phyloP scores from a whole-genome alignment of 2,113 vertebrate species.

The Rattus rattus region DNA sequence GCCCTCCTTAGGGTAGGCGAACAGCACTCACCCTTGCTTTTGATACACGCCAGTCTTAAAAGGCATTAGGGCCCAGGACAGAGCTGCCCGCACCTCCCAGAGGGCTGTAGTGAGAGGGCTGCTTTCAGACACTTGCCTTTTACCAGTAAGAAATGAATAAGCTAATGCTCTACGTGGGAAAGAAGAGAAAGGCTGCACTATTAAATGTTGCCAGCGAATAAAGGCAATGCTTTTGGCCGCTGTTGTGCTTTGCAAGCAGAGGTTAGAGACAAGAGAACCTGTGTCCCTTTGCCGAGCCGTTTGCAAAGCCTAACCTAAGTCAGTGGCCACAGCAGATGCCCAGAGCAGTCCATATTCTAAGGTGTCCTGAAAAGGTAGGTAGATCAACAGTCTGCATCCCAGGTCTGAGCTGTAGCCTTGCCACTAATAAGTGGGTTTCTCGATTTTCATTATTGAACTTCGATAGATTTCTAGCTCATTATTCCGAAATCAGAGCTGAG shows the following conservation, averaged over 20 bases:
- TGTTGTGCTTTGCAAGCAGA: too few species aligned
- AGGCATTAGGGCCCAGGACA: too few species aligned
- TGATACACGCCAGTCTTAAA: not conserved
- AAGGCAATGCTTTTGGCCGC: not conserved
- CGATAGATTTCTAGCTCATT: not conserved
- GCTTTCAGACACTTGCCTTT: not conserved
- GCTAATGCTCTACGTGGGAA: not conserved
- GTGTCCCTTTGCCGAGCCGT: too few species aligned
- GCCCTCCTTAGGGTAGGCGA: not conserved
- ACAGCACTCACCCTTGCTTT: not conserved
- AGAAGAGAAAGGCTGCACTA: not conserved
- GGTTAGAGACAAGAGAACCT: not conserved
- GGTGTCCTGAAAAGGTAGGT: not conserved
- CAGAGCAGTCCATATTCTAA: not conserved
- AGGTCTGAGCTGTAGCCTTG: not conserved
- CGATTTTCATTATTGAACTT: not conserved
- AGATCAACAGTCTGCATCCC: not conserved
- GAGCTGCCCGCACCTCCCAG: too few species aligned
- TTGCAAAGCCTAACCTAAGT: not conserved
- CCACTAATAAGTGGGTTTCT: not conserved
- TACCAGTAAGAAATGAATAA: not conserved
- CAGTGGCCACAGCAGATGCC: not conserved
- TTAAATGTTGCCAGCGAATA: not conserved
- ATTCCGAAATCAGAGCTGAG: not conserved
- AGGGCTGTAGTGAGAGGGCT: not conserved